Evolutionary conservation across 1,140 invertebrate species (phyloP).

Genomic region (Pemphigus obesinymphae): DNA sequence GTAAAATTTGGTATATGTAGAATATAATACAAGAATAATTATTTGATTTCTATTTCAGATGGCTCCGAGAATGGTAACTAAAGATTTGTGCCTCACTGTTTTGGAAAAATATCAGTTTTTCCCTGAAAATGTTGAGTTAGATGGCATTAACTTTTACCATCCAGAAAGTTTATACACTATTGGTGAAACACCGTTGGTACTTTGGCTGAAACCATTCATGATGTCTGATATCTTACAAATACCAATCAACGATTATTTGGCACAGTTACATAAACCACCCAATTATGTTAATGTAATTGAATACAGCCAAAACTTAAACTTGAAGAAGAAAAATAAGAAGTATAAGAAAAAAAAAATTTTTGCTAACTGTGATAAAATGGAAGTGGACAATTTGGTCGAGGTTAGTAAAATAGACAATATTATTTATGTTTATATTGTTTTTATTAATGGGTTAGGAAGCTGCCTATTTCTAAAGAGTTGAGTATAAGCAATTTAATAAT

Average conservation of each 20-base stretch:
- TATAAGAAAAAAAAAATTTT: neutral
- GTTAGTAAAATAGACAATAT: neutral
- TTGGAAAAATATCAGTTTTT: constrained; percentile 27
- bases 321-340: constrained; percentile 12
- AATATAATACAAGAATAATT: neutral
- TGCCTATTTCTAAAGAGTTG: no score
- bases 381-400: constrained; percentile 26
- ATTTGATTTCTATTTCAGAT: neutral
- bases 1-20: neutral
- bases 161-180: constrained; percentile 69
- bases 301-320: neutral
- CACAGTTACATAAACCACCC: neutral
- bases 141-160: constrained; percentile 80
- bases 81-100: neutral
- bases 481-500: no score
- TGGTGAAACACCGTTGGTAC: constrained; percentile 76
- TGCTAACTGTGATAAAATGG: constrained; percentile 22
- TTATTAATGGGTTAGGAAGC: no score
- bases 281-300: constrained; percentile 23
- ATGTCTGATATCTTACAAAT: constrained; percentile 41
- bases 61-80: constrained; percentile 4
- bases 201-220: constrained; percentile 49
- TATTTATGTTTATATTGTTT: no score
- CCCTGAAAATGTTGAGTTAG: constrained; percentile 48
- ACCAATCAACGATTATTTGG: neutral